Evolutionary conservation across 2,888 invertebrate genomes (phyloP).

Genomic region (Synanthedon vespiformis): DNA sequence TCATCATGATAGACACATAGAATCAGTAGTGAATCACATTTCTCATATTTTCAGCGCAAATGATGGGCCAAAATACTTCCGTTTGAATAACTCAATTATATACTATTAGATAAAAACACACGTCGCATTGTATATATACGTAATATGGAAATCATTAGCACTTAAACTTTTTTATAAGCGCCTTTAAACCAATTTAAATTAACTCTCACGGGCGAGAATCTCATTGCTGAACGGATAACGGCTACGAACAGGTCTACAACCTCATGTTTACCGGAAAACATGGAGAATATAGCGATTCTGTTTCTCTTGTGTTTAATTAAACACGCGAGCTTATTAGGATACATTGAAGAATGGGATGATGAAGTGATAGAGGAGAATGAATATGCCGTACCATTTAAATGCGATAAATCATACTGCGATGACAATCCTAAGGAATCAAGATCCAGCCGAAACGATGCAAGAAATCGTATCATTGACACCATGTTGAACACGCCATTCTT

Average conservation of each 20-base stretch:
- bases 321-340: not conserved
- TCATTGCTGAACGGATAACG: not conserved
- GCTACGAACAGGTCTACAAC: not conserved
- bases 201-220: not conserved
- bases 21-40: too few species aligned
- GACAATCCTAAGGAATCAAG: conserved; percentile 19
- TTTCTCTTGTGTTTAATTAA: not conserved
- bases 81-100: too few species aligned
- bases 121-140: too few species aligned
- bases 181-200: not conserved
- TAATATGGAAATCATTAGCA: not conserved
- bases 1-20: too few species aligned
- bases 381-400: conserved; percentile 24
- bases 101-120: too few species aligned
- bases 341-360: conserved; percentile 10
- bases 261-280: not conserved
- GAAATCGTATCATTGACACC: conserved; percentile 37
- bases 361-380: conserved; percentile 18
- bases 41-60: too few species aligned
- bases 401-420: conserved; percentile 20
- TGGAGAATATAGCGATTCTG: not conserved
- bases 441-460: conserved; percentile 5
- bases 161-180: not conserved
- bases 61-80: too few species aligned
- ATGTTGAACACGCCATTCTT: conserved; percentile 40